Evolutionary conservation across 2,113 vertebrate species (phyloP).

Genomic region (Pterophyllum scalare): DNA sequence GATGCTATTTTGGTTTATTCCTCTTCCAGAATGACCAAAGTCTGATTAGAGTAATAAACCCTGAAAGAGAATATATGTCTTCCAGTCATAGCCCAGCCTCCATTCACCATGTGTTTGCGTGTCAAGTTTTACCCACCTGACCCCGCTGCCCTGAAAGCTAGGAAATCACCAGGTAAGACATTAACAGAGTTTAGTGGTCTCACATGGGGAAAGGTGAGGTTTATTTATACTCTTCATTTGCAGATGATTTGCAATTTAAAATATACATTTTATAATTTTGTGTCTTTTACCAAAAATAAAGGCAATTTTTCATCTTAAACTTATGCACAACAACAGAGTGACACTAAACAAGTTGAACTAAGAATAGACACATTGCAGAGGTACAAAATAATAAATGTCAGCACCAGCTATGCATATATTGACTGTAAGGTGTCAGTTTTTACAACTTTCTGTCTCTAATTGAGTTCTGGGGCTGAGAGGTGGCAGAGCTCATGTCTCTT

Average conservation of each 20-base stretch:
- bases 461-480: background rate
- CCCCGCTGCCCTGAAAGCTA: constrained; percentile 93
- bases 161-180: constrained; percentile 94
- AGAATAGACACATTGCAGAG: background rate
- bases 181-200: background rate
- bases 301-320: background rate
- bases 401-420: background rate
- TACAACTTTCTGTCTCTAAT: background rate
- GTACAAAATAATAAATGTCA: background rate
- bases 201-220: background rate
- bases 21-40: background rate
- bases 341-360: background rate
- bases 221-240: background rate
- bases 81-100: constrained; percentile 89
- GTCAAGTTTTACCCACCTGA: constrained; percentile 98
- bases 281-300: background rate
- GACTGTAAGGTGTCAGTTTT: background rate
- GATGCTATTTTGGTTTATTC: background rate
- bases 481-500: background rate
- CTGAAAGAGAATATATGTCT: background rate
- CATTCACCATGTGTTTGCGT: constrained; percentile 97
- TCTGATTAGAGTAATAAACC: background rate
- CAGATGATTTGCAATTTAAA: background rate
- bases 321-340: background rate
- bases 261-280: background rate